Conservation (phyloP, 2,113 vertebrate species). For the Phocoena phocoena region DNA sequence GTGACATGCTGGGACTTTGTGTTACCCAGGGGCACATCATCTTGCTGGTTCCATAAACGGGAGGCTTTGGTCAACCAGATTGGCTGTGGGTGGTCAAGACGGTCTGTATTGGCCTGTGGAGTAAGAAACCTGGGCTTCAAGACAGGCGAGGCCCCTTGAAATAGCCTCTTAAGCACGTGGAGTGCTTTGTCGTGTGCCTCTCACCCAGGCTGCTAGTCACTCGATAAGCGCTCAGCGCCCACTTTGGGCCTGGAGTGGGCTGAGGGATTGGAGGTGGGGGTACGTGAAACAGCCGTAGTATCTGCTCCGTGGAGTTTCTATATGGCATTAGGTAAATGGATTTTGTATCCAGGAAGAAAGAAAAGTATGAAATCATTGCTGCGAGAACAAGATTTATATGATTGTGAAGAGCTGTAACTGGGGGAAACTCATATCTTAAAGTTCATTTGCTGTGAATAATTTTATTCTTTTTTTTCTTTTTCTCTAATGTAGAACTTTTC, state of each 20-base stretch:
- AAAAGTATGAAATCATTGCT: not conserved
- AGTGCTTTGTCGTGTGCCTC: not conserved
- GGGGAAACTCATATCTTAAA: not conserved
- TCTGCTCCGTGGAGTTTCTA: not conserved
- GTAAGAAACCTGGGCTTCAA: not conserved
- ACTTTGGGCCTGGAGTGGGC: too few species aligned
- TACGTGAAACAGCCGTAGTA: not conserved
- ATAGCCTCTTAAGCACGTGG: not conserved
- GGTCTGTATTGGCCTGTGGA: not conserved
- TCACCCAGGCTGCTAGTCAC: not conserved
- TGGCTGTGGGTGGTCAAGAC: not conserved
- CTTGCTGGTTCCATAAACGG: not conserved
- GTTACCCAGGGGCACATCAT: not conserved
- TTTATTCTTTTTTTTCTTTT: slow-evolving; percentile 53
- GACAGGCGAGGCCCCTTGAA: not conserved
- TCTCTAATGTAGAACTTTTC: slow-evolving; percentile 91
- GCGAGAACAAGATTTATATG: not conserved
- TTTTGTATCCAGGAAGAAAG: not conserved
- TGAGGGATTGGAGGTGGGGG: not conserved
- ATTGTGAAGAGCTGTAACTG: not conserved
- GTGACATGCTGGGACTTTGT: not conserved
- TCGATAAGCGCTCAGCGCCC: not conserved
- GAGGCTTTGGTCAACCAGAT: not conserved
- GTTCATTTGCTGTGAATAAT: slow-evolving; percentile 55
- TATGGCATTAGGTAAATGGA: not conserved